Conservation (phyloP, 2,113 vertebrate species). For the Podarcis cretensis region DNA sequence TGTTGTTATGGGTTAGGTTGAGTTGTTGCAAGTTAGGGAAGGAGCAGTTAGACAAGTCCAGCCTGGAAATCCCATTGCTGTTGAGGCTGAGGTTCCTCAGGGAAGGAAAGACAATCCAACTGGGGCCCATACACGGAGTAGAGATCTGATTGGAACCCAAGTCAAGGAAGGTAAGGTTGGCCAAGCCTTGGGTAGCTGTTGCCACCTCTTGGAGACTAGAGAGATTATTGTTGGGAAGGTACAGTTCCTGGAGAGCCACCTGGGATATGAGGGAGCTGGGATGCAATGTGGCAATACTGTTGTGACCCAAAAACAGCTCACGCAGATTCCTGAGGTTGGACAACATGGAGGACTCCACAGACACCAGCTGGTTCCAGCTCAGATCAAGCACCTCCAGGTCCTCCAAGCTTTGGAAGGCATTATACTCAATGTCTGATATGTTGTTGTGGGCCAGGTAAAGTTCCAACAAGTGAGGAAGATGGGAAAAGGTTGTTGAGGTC, state of each 20-base stretch:
- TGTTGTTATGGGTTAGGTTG: constrained; percentile 31
- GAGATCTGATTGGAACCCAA: constrained; percentile 33
- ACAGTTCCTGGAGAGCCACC: constrained; percentile 30
- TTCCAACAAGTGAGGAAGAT: constrained; percentile 26
- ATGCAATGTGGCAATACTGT: constrained; percentile 28
- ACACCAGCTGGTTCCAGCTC: constrained; percentile 33
- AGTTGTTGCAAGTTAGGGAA: constrained; percentile 38
- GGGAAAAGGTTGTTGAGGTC: constrained; percentile 16
- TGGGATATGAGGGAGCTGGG: not conserved
- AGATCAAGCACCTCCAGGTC: constrained; percentile 37
- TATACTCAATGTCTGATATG: not conserved
- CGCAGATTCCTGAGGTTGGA: constrained; percentile 18
- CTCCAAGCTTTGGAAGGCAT: constrained; percentile 29
- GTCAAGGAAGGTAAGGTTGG: constrained; percentile 18
- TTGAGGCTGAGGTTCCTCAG: constrained; percentile 39
- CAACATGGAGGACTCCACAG: constrained; percentile 10
- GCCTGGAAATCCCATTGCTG: constrained; percentile 28
- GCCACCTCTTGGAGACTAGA: constrained; percentile 21
- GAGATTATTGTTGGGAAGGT: constrained; percentile 36
- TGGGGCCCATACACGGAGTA: not conserved
- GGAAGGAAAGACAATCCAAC: not conserved
- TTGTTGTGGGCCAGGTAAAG: constrained; percentile 34
- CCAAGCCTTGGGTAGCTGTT: not conserved
- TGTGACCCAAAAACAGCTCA: constrained; percentile 27
- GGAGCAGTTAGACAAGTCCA: constrained; percentile 43